These are phyloP conservation scores for Dinocampus coccinellae DNA, from an alignment of 2,888 invertebrate genomes.

Conservation along the genomic window DNA sequence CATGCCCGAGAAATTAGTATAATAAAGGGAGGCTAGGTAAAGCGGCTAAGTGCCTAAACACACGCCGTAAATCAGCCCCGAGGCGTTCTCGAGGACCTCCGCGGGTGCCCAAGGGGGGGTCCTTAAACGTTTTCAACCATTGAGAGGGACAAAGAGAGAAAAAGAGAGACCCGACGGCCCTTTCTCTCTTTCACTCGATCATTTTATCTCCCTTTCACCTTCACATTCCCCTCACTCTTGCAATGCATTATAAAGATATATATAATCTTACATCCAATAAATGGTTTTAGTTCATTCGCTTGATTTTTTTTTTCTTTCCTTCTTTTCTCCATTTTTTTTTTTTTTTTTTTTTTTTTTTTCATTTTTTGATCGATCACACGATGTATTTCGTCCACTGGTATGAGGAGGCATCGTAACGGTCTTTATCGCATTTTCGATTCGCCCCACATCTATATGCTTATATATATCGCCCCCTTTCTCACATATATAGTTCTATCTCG, in stretches of 20 bases:
- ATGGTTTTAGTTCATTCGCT: constrained; percentile 55
- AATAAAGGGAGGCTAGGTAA: constrained; percentile 59
- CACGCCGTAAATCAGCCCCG: constrained; percentile 63
- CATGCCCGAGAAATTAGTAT: constrained; percentile 68
- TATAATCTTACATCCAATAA: constrained; percentile 6
- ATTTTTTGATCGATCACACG: constrained; percentile 62
- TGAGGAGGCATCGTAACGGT: constrained; percentile 47
- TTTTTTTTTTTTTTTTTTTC: too few relatives aligned
- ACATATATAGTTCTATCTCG: not conserved
- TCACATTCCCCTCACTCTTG: constrained; percentile 1
- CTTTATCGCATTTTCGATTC: constrained; percentile 45
- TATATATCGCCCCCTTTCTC: constrained; percentile 1
- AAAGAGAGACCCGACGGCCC: constrained; percentile 43
- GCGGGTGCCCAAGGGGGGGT: constrained; percentile 44
- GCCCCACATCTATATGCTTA: not conserved
- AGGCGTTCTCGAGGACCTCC: constrained; percentile 47
- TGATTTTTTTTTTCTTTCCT: too few relatives aligned
- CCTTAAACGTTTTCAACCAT: constrained; percentile 31
- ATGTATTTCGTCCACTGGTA: constrained; percentile 32
- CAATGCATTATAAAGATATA: not conserved
- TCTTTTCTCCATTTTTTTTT: too few relatives aligned
- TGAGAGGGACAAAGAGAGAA: too few relatives aligned
- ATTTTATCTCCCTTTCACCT: constrained; percentile 6
- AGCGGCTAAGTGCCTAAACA: constrained; percentile 62
- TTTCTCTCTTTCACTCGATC: constrained; percentile 29